phyloP scores from a whole-genome alignment of 1,140 invertebrate species.

The Lutraria rhynchaena region DNA sequence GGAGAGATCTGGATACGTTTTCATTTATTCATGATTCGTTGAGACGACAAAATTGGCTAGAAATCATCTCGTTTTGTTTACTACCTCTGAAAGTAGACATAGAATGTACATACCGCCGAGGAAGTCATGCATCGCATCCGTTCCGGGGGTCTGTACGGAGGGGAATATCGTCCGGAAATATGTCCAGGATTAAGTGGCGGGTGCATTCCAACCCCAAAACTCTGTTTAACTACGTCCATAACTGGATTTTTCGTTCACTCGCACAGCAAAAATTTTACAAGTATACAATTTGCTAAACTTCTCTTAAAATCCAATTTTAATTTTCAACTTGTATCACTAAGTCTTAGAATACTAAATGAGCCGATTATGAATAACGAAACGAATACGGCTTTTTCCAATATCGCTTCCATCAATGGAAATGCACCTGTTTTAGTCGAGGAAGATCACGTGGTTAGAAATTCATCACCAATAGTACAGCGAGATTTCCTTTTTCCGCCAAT shows the following conservation, averaged over 20 bases:
- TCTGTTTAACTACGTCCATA: constrained; percentile 60
- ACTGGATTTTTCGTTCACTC: neutral
- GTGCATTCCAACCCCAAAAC: constrained; percentile 65
- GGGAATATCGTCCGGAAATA: constrained; percentile 72
- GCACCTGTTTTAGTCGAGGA: constrained; percentile 54
- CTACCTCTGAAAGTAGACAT: constrained; percentile 35
- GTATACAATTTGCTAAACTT: constrained; percentile 85
- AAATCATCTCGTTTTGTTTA: constrained; percentile 44
- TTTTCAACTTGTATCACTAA: constrained; percentile 37
- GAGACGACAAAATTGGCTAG: constrained; percentile 47
- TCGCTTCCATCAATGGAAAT: constrained; percentile 49
- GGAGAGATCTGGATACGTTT: constrained; percentile 39
- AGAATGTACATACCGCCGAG: constrained; percentile 69
- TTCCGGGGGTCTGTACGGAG: constrained; percentile 74
- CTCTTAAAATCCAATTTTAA: constrained; percentile 40
- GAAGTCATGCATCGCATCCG: constrained; percentile 73
- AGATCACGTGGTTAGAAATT: constrained; percentile 48
- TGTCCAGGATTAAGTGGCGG: constrained; percentile 69
- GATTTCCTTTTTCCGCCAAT: constrained; percentile 35
- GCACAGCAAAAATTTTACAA: constrained; percentile 78
- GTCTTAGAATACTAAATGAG: constrained; percentile 56
- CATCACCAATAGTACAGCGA: constrained; percentile 50
- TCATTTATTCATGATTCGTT: constrained; percentile 58
- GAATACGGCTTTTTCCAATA: constrained; percentile 60
- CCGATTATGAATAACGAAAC: constrained; percentile 45